These are phyloP conservation scores for Hyposoter dolosus DNA, from an alignment of 2,888 invertebrate genomes.

Conservation along the genomic window DNA sequence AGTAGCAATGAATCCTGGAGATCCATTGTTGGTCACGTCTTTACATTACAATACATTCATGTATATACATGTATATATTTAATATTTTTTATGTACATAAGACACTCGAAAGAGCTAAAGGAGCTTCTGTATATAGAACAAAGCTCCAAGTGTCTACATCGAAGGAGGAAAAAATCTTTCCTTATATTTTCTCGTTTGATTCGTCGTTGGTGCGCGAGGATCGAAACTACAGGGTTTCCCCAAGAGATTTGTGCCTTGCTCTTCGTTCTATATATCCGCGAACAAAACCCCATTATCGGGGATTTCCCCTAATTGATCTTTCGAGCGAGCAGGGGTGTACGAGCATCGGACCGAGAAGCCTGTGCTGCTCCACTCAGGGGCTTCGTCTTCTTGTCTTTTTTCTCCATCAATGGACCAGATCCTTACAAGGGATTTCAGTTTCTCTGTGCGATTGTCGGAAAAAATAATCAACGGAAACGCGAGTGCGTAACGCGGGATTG, in stretches of 20 bases:
- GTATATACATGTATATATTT: constrained; percentile 8
- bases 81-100: constrained; percentile 47
- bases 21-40: constrained; percentile 61
- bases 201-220: constrained; percentile 61
- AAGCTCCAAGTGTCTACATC: constrained; percentile 32
- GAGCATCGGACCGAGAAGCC: constrained; percentile 53
- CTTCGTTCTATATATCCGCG: constrained; percentile 59
- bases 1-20: constrained; percentile 59
- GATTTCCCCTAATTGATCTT: constrained; percentile 81
- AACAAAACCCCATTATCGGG: constrained; percentile 78
- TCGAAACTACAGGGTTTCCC: constrained; percentile 69
- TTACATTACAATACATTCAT: constrained; percentile 12
- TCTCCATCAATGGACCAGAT: constrained; percentile 44
- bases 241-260: constrained; percentile 57
- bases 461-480: constrained; percentile 10
- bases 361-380: constrained; percentile 17
- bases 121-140: constrained; percentile 37
- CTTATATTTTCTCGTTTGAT: constrained; percentile 78
- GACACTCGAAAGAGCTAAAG: constrained; percentile 42
- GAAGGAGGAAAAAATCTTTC: constrained; percentile 66
- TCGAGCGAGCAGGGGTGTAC: constrained; percentile 63
- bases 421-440: constrained; percentile 11
- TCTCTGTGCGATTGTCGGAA: background rate
- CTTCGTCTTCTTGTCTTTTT: constrained; percentile 25
- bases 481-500: background rate